Percentiles rank a stretch among this genome's conserved stretches.
Conservation (phyloP, 1,140 invertebrate genomes). For the Temnothorax curvispinosus region DNA sequence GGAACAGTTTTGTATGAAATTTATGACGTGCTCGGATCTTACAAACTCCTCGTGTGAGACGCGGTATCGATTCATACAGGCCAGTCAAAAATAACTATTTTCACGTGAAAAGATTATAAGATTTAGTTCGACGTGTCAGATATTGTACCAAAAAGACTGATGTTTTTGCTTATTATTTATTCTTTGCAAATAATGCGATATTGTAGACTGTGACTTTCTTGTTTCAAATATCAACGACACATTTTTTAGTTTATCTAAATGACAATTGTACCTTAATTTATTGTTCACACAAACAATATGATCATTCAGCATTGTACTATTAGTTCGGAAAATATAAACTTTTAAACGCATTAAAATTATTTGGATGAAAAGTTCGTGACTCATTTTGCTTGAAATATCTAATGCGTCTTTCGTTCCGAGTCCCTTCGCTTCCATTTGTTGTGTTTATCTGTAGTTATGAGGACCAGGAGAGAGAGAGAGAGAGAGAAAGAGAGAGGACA, state of each 20-base stretch:
- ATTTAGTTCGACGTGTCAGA: neutral
- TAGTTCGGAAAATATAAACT: neutral
- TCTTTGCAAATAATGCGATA: neutral
- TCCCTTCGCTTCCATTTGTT: conserved; percentile 20
- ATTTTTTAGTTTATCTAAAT: neutral
- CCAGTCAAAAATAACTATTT: conserved; percentile 36
- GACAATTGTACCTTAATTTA: neutral
- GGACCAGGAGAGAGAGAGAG: neutral
- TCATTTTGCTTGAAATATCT: neutral
- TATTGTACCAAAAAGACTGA: neutral
- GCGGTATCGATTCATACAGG: conserved; percentile 31
- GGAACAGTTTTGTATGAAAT: conserved; percentile 46
- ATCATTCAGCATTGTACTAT: neutral
- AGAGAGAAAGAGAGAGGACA: neutral
- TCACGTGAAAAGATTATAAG: conserved; percentile 7
- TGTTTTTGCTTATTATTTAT: neutral
- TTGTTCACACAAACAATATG: neutral
- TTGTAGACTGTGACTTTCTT: neutral
- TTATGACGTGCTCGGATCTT: conserved; percentile 28
- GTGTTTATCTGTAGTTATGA: conserved; percentile 38
- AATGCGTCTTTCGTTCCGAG: neutral
- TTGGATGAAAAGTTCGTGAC: neutral
- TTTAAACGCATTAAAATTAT: neutral
- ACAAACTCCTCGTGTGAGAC: conserved; percentile 35
- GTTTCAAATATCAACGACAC: neutral